Evolutionary conservation across 2,113 vertebrate genomes (phyloP).

Genomic region (Aplodontia rufa): DNA sequence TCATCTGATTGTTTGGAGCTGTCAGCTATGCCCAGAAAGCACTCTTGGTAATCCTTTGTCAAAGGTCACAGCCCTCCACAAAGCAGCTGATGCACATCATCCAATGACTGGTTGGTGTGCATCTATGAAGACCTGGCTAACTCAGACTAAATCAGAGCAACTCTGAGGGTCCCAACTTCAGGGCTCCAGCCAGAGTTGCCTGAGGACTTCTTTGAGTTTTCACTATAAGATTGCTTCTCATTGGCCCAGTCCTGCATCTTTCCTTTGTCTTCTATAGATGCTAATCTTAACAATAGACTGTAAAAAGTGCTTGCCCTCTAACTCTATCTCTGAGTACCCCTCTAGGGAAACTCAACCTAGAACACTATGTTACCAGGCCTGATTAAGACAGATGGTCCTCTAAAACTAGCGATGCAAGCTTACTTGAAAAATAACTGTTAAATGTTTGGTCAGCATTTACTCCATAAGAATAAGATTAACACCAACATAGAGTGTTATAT

Average conservation of each 20-base stretch:
- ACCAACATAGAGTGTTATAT: background rate
- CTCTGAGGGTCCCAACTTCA: background rate
- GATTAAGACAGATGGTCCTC: background rate
- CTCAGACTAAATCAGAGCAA: background rate
- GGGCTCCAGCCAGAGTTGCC: background rate
- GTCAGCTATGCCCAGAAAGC: background rate
- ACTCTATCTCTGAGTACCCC: background rate
- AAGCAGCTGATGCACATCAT: background rate
- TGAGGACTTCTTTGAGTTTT: background rate
- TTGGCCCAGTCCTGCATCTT: background rate
- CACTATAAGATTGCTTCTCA: background rate
- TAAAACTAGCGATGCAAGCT: background rate
- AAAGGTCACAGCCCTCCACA: background rate
- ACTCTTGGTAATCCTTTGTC: background rate
- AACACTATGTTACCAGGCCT: background rate
- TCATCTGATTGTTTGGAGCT: background rate
- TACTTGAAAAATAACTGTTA: background rate
- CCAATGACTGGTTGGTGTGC: background rate
- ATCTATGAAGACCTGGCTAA: background rate
- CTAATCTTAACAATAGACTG: background rate
- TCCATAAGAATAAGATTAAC: background rate
- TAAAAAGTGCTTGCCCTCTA: background rate
- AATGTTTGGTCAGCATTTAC: background rate
- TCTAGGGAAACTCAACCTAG: background rate
- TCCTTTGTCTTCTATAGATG: background rate